Conservation (phyloP, 2,797 vertebrate species). For the Pseudochirops corinnae region DNA sequence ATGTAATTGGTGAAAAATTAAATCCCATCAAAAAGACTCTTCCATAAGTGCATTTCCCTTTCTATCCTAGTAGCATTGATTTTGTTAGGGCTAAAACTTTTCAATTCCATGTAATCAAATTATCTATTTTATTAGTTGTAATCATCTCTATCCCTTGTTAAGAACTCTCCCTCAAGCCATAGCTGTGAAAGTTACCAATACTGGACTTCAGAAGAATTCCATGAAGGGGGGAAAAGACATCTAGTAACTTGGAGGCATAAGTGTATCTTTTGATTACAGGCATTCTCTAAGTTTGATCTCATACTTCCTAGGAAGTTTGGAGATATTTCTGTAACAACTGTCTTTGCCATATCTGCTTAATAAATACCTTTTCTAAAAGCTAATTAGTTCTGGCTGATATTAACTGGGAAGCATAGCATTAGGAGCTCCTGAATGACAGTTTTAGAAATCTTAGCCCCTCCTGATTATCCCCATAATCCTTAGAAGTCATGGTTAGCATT, state of each 20-base stretch:
- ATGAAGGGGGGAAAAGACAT: no score
- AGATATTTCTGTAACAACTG: neutral
- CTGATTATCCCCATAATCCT: neutral
- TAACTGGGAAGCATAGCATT: neutral
- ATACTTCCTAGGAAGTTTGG: neutral
- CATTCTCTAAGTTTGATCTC: neutral
- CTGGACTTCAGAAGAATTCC: neutral
- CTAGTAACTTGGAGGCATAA: neutral
- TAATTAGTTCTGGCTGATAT: neutral
- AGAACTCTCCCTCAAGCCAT: neutral
- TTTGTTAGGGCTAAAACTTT: neutral
- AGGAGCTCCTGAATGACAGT: neutral
- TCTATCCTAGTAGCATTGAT: neutral
- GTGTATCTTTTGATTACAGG: neutral
- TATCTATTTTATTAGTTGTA: neutral
- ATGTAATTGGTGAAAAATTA: no score
- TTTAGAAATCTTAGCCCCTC: neutral
- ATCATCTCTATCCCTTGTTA: neutral
- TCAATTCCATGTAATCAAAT: neutral
- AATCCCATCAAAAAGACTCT: no score
- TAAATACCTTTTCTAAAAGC: neutral
- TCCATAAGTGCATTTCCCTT: neutral
- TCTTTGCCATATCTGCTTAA: neutral
- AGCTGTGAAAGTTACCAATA: neutral
- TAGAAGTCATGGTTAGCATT: no score